These are phyloP conservation scores for Conus betulinus DNA, from an alignment of 1,140 invertebrate genomes.

Conservation along the genomic window DNA sequence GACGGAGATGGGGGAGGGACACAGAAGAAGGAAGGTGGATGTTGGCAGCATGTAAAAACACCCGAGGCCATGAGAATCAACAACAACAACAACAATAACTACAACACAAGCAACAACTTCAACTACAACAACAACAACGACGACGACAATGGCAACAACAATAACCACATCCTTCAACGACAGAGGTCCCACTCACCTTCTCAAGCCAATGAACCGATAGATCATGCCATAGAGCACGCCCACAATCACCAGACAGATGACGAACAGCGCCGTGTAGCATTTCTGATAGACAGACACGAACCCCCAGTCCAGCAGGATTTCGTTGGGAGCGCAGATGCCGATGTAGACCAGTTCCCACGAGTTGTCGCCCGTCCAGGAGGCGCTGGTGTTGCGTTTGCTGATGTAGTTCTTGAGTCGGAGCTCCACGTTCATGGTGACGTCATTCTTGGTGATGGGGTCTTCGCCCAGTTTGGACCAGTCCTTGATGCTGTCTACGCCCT, in stretches of 20 bases:
- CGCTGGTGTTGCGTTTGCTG: neutral
- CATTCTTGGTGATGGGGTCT: constrained; percentile 23
- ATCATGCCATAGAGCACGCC: constrained; percentile 61
- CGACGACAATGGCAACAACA: neutral
- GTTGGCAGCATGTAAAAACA: too few relatives aligned
- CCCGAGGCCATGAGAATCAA: too few relatives aligned
- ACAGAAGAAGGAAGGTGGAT: too few relatives aligned
- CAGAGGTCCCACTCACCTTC: constrained; percentile 8
- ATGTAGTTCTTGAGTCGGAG: constrained; percentile 14
- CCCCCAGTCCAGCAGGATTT: constrained; percentile 39
- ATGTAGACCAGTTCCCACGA: constrained; percentile 31
- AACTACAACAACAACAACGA: neutral
- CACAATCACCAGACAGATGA: constrained; percentile 59
- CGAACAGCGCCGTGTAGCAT: constrained; percentile 59
- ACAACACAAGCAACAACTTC: neutral
- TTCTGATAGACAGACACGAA: constrained; percentile 52
- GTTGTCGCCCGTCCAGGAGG: neutral
- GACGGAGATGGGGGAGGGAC: too few relatives aligned
- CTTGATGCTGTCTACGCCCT: neutral
- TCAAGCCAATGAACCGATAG: constrained; percentile 49
- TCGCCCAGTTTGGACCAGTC: constrained; percentile 30
- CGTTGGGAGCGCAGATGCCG: constrained; percentile 42
- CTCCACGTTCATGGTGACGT: constrained; percentile 18
- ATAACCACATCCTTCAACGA: neutral
- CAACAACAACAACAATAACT: too few relatives aligned